Percentiles rank a stretch among this genome's conserved stretches.
Evolutionary conservation across 2,797 vertebrate species (phyloP).

Genomic region (Botia kubotai): DNA sequence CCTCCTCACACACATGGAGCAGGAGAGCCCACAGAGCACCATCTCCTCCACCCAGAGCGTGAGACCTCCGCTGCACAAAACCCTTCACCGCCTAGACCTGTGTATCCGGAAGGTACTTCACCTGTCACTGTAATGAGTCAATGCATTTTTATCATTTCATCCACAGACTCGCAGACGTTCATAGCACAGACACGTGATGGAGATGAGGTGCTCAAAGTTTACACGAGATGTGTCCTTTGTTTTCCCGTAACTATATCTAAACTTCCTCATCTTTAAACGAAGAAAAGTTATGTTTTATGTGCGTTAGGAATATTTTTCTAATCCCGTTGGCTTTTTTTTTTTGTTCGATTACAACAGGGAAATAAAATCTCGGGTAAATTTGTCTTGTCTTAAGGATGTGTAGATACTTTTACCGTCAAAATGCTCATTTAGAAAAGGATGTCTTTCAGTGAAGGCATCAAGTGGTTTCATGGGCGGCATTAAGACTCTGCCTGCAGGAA

Average conservation of each 20-base stretch:
- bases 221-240: not conserved
- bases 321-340: too few species aligned
- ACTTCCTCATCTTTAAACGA: too few species aligned
- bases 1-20: conserved; percentile 82
- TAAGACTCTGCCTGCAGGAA: not conserved
- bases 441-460: too few species aligned
- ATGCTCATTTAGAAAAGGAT: too few species aligned
- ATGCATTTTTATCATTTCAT: not conserved
- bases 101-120: conserved; percentile 73
- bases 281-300: too few species aligned
- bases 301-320: too few species aligned
- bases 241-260: not conserved
- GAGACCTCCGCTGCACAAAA: conserved; percentile 78
- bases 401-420: too few species aligned
- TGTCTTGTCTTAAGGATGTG: too few species aligned
- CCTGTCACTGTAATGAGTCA: not conserved
- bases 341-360: too few species aligned
- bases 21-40: conserved; percentile 84
- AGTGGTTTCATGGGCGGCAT: not conserved
- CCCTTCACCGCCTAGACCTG: conserved; percentile 78
- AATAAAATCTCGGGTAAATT: too few species aligned
- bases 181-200: not conserved
- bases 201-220: not conserved
- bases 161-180: not conserved
- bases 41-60: conserved; percentile 81